Evolutionary conservation across 1,140 invertebrate species (phyloP).

Genomic region (Drosophila ambigua): DNA sequence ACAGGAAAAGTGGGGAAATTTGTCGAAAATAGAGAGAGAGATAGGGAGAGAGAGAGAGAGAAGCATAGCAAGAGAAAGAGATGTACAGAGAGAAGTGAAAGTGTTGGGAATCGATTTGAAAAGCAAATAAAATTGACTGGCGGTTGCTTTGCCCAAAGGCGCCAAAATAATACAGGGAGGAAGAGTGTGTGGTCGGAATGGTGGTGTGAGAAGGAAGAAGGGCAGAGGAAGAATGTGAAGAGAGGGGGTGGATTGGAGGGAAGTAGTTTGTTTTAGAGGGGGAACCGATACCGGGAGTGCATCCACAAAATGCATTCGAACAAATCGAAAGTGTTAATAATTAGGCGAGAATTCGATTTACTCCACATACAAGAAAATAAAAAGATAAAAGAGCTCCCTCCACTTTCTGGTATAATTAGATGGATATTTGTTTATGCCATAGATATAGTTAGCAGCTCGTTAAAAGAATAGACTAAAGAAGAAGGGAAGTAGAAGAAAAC

Average conservation of each 20-base stretch:
- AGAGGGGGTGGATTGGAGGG: neutral
- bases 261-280: neutral
- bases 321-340: constrained; percentile 23
- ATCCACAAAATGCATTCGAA: neutral
- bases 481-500: neutral
- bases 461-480: constrained; percentile 7
- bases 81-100: constrained; percentile 48
- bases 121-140: constrained; percentile 73
- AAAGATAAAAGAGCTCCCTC: constrained; percentile 35
- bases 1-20: constrained; percentile 6
- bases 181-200: constrained; percentile 20
- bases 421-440: constrained; percentile 25
- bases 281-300: neutral
- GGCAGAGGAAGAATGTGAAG: too few species aligned
- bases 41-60: constrained; percentile 1
- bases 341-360: constrained; percentile 27
- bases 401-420: constrained; percentile 26
- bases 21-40: neutral
- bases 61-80: constrained; percentile 2
- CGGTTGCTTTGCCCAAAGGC: constrained; percentile 43
- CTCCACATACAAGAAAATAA: too few species aligned
- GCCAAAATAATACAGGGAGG: constrained; percentile 56
- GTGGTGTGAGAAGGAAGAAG: neutral
- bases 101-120: constrained; percentile 65
- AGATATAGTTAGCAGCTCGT: constrained; percentile 46